Evolutionary conservation across 2,797 vertebrate species (phyloP), one percentile per base, ranked within the genome.

Genomic region (Tolypeutes matacus): DNA sequence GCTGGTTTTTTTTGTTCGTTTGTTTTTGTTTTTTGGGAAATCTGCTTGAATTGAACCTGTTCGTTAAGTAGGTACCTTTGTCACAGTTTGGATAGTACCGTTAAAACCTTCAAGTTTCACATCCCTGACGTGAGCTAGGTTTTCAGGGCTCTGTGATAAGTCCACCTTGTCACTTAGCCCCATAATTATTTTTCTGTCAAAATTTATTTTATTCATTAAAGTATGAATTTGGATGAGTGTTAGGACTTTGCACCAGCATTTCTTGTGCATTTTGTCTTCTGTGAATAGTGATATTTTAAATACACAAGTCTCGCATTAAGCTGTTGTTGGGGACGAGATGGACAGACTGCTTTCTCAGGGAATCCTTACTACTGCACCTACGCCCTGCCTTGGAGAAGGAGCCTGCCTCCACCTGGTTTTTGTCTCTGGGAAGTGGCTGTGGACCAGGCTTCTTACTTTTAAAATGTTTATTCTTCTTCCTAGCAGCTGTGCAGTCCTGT

Each of bases 21-120:
- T n/a, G n/a, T n/a, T n/a, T n/a, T n/a, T n/a, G n/a, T n/a, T n/a
- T n/a, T n/a, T n/a, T n/a, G n/a, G 20, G 42, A 91, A 70, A n/a
- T 90, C 34, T 58, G 25, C 42, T 87, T 82, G 75, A 89, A 39
- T 93, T 90, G 5, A 29, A 2, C 42, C 27, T 88, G 42, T 84
- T 76, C n/a, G 12, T 17, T 76, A 34, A 78, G 20, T 92, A 73
- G 39, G 23, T 80, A 31, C 27, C 87, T 90, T 46, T 34, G 78
- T 69, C n/a, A 76, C 70, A n/a, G 51, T 64, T 86, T 75, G 46
- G 18, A 7, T 53, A 83, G 14, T 62, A 20, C 0, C 20, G n/a
- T 58, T 87, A 90, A 90, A 84, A 75, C 86, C 87, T 92, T 87
- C n/a, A 42, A 75, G 53, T 75, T 81, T 85, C 31, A 36, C 29